A percentile compares a stretch with the other conserved stretches of the same genome.
These are phyloP conservation scores for Diadophis punctatus DNA, from an alignment of 2,113 vertebrate genomes.

Conservation along the genomic window DNA sequence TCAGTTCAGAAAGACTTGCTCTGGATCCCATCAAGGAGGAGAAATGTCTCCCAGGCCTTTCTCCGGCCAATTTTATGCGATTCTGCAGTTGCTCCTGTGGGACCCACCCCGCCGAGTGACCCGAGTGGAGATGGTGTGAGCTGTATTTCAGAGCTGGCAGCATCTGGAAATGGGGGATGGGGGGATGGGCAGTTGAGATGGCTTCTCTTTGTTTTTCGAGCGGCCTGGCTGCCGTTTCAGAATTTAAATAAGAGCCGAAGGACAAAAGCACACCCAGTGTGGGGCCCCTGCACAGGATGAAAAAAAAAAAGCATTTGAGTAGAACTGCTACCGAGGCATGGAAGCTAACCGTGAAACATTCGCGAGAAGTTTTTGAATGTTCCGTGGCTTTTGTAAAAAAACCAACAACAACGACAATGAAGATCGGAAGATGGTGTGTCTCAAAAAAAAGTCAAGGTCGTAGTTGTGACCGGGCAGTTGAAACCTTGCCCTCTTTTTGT, in stretches of 20 bases:
- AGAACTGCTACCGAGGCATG: neutral
- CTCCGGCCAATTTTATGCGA: neutral
- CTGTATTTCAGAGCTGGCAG: neutral
- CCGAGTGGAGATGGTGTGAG: neutral
- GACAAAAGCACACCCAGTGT: neutral
- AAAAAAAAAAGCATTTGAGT: neutral
- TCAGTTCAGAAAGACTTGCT: neutral
- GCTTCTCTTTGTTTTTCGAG: constrained; percentile 20
- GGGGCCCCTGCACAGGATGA: neutral
- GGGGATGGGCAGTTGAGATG: neutral
- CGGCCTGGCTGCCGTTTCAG: neutral
- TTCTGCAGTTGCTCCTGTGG: neutral
- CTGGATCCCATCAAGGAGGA: neutral
- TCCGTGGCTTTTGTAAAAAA: neutral
- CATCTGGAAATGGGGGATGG: constrained; percentile 4
- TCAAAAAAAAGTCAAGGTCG: neutral
- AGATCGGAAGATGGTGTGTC: neutral
- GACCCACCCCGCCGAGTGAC: neutral
- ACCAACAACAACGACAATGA: too few relatives aligned
- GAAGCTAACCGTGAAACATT: neutral
- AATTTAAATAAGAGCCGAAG: constrained; percentile 27
- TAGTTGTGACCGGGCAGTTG: neutral
- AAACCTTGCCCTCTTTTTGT: neutral
- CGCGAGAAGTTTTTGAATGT: neutral
- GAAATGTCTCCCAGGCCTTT: neutral